phyloP scores from a whole-genome alignment of 2,797 vertebrate species.

The Liasis olivaceus region DNA sequence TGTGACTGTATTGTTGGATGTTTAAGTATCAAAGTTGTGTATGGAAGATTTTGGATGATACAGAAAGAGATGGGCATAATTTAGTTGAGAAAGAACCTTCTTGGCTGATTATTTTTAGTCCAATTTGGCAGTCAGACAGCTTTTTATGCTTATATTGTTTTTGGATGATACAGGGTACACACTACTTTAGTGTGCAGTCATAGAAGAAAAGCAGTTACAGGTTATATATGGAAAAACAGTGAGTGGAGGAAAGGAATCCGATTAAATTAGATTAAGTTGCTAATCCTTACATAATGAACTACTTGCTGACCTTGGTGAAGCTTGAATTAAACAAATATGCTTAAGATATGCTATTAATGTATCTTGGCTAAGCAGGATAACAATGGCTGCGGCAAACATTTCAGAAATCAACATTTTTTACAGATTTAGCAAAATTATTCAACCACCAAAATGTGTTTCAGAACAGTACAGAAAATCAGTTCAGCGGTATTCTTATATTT shows the following conservation, averaged over 20 bases:
- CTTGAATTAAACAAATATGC: not conserved
- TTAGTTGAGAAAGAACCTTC: not conserved
- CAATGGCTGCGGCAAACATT: not conserved
- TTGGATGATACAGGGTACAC: too few species aligned
- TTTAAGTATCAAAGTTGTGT: not conserved
- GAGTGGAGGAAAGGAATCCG: not conserved
- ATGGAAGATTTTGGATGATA: not conserved
- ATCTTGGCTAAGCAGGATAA: not conserved
- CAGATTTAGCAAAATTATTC: not conserved
- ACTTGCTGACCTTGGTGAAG: not conserved
- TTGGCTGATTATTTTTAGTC: not conserved
- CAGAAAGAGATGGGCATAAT: not conserved
- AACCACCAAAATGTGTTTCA: not conserved
- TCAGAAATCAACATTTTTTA: not conserved
- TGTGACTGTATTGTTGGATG: not conserved
- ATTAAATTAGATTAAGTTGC: not conserved
- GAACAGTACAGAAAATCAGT: not conserved
- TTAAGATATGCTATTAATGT: not conserved
- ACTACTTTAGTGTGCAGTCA: not conserved
- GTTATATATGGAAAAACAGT: not conserved
- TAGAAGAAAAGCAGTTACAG: not conserved
- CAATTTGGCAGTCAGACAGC: not conserved
- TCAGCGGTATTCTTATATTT: not conserved
- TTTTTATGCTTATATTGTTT: not conserved
- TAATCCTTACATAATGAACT: not conserved